Evolutionary conservation across 2,888 invertebrate genomes (phyloP).

Genomic region (Apamea epomidion): DNA sequence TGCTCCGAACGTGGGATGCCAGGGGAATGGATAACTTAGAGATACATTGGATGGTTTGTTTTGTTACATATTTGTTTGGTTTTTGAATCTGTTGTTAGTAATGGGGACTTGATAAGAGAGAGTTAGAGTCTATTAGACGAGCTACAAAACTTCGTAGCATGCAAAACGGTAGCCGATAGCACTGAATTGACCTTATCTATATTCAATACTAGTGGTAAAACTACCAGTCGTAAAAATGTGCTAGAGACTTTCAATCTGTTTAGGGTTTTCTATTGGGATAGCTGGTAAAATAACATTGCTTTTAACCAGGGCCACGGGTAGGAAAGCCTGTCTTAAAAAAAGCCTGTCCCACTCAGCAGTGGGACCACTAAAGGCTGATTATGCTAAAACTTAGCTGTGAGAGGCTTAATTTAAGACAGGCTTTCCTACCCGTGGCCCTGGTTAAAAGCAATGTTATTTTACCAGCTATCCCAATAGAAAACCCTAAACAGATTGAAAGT

Average conservation of each 20-base stretch:
- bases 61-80: slow-evolving; percentile 20
- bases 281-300: neutral
- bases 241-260: neutral
- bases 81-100: slow-evolving; percentile 9
- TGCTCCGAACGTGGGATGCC: slow-evolving; percentile 53
- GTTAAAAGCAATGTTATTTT: neutral
- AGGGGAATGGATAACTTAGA: slow-evolving; percentile 30
- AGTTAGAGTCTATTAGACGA: neutral
- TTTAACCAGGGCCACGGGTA: neutral
- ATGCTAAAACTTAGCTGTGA: no score
- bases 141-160: neutral
- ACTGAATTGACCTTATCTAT: neutral
- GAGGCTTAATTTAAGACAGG: no score
- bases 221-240: neutral
- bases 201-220: neutral
- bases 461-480: neutral
- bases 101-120: neutral
- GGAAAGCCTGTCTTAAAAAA: neutral
- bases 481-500: neutral
- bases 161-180: neutral
- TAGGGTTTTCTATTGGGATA: neutral
- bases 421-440: neutral
- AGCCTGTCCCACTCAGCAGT: no score
- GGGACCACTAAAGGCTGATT: no score
- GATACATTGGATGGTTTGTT: slow-evolving; percentile 32